Base-by-base conservation (phyloP, 2,888 invertebrate species). In the Rosalia funebris region DNA sequence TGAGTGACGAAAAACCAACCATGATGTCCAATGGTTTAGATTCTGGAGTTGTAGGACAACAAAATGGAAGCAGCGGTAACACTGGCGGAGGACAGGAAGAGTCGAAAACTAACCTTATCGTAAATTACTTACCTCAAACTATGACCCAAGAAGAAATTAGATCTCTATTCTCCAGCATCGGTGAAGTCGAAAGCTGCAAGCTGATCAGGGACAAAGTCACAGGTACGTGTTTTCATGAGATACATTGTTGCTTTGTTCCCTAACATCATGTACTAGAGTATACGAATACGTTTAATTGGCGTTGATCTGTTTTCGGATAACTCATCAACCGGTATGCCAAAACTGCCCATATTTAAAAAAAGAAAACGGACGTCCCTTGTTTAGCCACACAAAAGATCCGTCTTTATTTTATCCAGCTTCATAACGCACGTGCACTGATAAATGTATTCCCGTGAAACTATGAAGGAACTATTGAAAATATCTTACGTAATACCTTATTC, bases 71-170 rank as follows among this genome's bases (percentile, higher is more conserved):
- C 79, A 84, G 84, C 65, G 83, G 83, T 71, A 82, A 84, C 66
- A 81, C 79, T 69, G 80, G 84, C 50, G 83, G 84, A 41, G 91
- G 91, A 79, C 89, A 91, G 78, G 93, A 93, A 84, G 96, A 96
- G 86, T 95, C 94, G 77, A 94, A 96, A 86, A 99, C 98, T 75
- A 99, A 99, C 86, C 89, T 99, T 74, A 99, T 99, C 83, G 98
- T 99, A 79, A 99, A 99, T 86, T 99, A 99, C 84, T 88, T 99
- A 83, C 99, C 99, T 65, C 99, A 99, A 86, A 97, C 95, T 75
- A 99, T 99, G 99, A 96, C 96, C 57, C 98, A 99, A 84, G 98
- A 98, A 83, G 98, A 98, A 84, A 98, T 99, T 69, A 88, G 98
- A 67, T 95, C 96, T 58, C 87, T 99, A 55, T 99, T 99, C 85